These are phyloP conservation scores for Lophochroa leadbeateri DNA, from an alignment of 2,113 vertebrate genomes.

Conservation along the genomic window DNA sequence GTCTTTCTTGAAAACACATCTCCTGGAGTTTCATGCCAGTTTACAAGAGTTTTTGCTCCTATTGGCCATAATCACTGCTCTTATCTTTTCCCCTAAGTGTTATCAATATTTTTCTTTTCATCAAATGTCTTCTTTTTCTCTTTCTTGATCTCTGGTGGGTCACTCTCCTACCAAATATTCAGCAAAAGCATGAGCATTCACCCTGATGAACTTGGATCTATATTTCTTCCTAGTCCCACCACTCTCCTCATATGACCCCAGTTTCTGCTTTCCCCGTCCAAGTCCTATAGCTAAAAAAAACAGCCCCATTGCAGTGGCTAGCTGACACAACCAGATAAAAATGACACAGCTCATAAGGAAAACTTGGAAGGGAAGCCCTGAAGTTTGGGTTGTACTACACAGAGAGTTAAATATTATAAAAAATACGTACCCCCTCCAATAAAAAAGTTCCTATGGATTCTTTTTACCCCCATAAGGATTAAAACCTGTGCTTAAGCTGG, in stretches of 20 bases:
- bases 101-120: slow-evolving; percentile 25
- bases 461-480: not conserved
- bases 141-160: not conserved
- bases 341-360: not conserved
- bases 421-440: not conserved
- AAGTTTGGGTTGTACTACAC: not conserved
- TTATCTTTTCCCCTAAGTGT: slow-evolving; percentile 23
- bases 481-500: not conserved
- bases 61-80: not conserved
- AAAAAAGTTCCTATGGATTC: not conserved
- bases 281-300: slow-evolving; percentile 28
- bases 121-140: not conserved
- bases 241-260: not conserved
- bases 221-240: not conserved
- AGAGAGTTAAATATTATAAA: not conserved
- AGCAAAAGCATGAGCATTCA: not conserved
- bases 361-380: not conserved
- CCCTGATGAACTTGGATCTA: not conserved
- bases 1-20: not conserved
- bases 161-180: not conserved
- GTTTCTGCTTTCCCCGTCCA: not conserved
- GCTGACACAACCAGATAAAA: slow-evolving; percentile 47
- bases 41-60: not conserved
- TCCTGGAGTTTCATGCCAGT: not conserved
- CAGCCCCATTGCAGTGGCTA: not conserved